Conservation (phyloP, 1,140 invertebrate species). For the Halesus radiatus region DNA sequence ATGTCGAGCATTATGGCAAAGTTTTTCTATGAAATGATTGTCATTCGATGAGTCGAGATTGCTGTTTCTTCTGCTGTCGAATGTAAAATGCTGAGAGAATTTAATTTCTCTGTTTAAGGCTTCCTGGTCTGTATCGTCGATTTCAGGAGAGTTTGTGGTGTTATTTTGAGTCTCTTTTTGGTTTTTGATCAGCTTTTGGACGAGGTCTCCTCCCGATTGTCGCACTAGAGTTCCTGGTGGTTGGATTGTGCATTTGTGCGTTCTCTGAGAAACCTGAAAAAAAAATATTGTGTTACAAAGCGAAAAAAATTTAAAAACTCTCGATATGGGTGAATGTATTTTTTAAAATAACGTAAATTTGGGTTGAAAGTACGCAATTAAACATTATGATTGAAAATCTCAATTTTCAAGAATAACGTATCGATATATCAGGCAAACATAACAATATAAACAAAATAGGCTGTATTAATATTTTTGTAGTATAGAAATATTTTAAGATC, state of each 20-base stretch:
- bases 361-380: too few species aligned
- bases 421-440: too few species aligned
- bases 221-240: conserved; percentile 70
- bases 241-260: conserved; percentile 81
- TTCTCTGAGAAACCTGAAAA: conserved; percentile 84
- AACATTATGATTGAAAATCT: too few species aligned
- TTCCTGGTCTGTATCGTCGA: background rate
- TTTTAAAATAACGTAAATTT: too few species aligned
- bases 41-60: background rate
- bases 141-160: background rate
- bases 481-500: too few species aligned
- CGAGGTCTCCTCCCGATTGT: conserved; percentile 68
- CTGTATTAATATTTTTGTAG: too few species aligned
- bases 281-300: too few species aligned
- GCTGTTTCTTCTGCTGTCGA: conserved; percentile 1
- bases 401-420: too few species aligned
- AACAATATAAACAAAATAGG: too few species aligned
- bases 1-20: background rate
- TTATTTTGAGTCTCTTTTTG: conserved; percentile 47
- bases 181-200: conserved; percentile 66
- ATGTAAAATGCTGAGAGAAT: background rate
- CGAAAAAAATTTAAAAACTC: too few species aligned
- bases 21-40: background rate
- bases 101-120: background rate
- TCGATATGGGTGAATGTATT: too few species aligned